Evolutionary conservation across 2,113 vertebrate species (phyloP), one percentile per base, ranked within the genome.

Genomic region (Varanus salvator): DNA sequence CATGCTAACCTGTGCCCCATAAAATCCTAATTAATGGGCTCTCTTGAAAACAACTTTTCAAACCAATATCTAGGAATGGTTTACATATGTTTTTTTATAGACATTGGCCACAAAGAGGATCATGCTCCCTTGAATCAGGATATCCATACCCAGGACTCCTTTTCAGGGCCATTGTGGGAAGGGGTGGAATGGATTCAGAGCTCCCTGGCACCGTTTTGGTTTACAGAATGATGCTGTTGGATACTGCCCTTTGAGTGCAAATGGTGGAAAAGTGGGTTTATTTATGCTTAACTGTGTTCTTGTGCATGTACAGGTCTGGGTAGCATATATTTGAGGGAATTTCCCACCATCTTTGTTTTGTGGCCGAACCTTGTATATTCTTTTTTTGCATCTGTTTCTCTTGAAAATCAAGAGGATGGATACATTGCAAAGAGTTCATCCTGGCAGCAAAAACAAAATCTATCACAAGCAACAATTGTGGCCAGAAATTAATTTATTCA

Each of bases 21-120:
- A 95, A 95, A 91, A 94, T 95, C 92, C 91, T 95, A 96, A 95
- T 96, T 96, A 96, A 95, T 92, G 90, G 94, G 94, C 92, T 94
- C 92, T 87, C 94, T 94, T 85, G 90, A 92, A 95, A 95, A 92
- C 93, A 93, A 87, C 88, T 91, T 95, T 94, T 90, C 93, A 89
- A 85, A 91, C 85, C 88, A 85, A 89, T 96, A 96, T 96, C 95
- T 95, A 94, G 93, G 92, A 89, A 85, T 86, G 92, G 60, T 54
- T 89, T 68, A 76, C 57, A 85, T 29, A 85, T 84, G 71, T 68
- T 85, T 84, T 84, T 76, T 80, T 52, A 84, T 85, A 34, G 72
- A 72, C 25, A 38, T 25, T 85, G 44, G 50, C 72, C 81, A 84
- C 57, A 84, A 34, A 75, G 38, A 84, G 21, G 74, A 87, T 74